These are phyloP conservation scores for Eristalis arbustorum DNA, from an alignment of 2,888 invertebrate genomes.

Conservation along the genomic window DNA sequence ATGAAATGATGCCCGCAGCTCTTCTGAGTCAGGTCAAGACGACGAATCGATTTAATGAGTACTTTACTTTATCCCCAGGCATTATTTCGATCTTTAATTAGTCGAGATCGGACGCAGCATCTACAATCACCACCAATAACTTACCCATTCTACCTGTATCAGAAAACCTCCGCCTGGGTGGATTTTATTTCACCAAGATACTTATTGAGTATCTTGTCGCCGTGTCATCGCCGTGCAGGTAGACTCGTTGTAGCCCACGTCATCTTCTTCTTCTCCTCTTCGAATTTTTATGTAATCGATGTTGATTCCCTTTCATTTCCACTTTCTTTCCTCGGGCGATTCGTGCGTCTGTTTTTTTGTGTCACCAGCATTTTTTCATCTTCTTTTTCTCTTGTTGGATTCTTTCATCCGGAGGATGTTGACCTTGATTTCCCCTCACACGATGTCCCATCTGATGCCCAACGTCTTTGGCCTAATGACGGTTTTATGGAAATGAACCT, in stretches of 20 bases:
- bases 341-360: not conserved
- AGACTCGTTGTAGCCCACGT: not conserved
- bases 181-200: not conserved
- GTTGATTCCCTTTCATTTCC: slow-evolving; percentile 8
- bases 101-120: not conserved
- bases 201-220: not conserved
- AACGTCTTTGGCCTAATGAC: not conserved
- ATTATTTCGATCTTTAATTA: not conserved
- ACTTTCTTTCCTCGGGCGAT: slow-evolving; percentile 8
- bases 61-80: not conserved
- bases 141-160: not conserved
- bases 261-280: slow-evolving; percentile 13
- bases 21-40: not conserved
- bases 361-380: not conserved
- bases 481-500: slow-evolving; percentile 28
- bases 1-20: not conserved
- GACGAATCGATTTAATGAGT: not conserved
- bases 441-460: not conserved
- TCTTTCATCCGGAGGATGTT: slow-evolving; percentile 1
- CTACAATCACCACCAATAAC: not conserved
- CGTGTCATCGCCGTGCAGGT: not conserved
- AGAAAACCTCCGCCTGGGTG: not conserved
- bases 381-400: not conserved
- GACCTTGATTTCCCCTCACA: slow-evolving; percentile 33
- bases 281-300: slow-evolving; percentile 17